A percentile compares a stretch with the other conserved stretches of the same genome.
Conservation (phyloP, 2,113 vertebrate species). For the Trochalopteron elliotii region DNA sequence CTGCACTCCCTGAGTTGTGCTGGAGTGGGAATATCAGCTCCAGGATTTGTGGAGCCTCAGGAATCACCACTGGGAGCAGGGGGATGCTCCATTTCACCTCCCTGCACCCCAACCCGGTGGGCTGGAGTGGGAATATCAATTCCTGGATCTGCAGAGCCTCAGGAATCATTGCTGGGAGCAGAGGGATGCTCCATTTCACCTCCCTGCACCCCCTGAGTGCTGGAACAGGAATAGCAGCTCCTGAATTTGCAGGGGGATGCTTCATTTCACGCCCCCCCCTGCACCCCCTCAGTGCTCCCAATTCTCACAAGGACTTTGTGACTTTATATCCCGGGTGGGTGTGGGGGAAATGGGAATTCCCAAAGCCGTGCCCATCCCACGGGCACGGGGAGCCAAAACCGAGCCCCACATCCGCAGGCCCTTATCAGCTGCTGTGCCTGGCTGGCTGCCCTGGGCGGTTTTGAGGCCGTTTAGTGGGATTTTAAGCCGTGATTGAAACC, state of each 20-base stretch:
- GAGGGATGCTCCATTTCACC: neutral
- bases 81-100: too few species aligned
- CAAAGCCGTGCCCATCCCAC: fast-evolving
- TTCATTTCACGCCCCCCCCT: neutral
- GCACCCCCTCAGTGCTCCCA: neutral
- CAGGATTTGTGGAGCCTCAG: too few species aligned
- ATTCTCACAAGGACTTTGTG: fast-evolving
- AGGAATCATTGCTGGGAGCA: fast-evolving
- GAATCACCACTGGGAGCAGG: too few species aligned
- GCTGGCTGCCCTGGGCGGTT: neutral
- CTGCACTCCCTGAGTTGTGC: neutral
- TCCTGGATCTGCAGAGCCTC: neutral
- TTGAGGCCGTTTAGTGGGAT: neutral
- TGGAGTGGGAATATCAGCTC: too few species aligned
- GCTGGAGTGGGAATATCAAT: neutral
- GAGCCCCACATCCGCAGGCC: neutral
- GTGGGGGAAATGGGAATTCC: neutral
- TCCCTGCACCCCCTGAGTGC: neutral
- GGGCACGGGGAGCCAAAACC: fast-evolving
- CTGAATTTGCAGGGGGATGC: neutral
- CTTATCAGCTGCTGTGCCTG: neutral
- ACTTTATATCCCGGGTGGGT: fast-evolving
- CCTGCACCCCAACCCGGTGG: too few species aligned
- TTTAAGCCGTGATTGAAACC: neutral
- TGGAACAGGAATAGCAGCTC: neutral